phyloP scores from a whole-genome alignment of 2,888 invertebrate species.

The Lithodes maja region DNA sequence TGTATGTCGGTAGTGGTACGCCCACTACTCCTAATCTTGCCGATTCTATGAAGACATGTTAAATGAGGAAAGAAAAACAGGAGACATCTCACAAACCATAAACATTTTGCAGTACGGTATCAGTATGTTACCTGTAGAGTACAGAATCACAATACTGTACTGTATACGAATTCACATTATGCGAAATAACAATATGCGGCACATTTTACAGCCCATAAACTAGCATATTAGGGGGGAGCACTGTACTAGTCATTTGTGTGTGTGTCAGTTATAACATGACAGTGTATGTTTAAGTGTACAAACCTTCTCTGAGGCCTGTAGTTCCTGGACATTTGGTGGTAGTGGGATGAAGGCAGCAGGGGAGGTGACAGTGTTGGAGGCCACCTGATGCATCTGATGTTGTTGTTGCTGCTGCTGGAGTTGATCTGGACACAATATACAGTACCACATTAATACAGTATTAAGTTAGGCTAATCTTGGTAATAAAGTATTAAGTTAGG shows the following conservation, averaged over 20 bases:
- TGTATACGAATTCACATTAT: not conserved
- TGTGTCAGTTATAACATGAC: not conserved
- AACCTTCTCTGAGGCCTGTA: constrained; percentile 55
- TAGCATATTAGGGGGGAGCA: not conserved
- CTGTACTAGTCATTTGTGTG: not conserved
- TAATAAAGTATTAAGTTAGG: not conserved
- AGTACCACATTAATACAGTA: not conserved
- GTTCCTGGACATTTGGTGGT: constrained; percentile 54
- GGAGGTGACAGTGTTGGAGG: not conserved
- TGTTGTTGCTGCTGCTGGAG: constrained; percentile 40
- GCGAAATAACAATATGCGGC: no score
- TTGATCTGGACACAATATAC: not conserved
- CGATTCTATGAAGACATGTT: no score
- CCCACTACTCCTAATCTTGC: no score
- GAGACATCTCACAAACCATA: no score
- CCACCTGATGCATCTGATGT: constrained; percentile 44
- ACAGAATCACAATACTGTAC: not conserved
- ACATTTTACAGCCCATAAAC: no score
- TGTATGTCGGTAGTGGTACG: no score
- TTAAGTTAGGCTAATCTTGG: not conserved
- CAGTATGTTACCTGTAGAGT: no score
- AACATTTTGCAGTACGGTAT: no score
- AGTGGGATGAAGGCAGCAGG: constrained; percentile 8
- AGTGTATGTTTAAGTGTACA: not conserved
- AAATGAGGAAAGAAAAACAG: no score